phyloP scores from a whole-genome alignment of 2,797 vertebrate species.

The Dermochelys coriacea region DNA sequence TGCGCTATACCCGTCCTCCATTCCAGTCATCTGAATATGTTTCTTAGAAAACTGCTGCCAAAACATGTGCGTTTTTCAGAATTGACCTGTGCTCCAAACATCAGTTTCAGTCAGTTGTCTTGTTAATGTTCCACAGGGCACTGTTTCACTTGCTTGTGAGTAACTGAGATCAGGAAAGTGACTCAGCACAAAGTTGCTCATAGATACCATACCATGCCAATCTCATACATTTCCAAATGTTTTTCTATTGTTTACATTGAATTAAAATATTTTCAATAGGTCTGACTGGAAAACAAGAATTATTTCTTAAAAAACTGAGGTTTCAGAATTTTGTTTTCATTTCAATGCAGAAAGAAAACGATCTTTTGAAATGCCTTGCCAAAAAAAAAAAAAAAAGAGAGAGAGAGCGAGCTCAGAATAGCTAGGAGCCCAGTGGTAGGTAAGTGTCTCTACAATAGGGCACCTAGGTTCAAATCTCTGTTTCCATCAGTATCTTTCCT shows the following conservation, averaged over 20 bases:
- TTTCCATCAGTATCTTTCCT: neutral
- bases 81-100: conserved; percentile 35
- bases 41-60: neutral
- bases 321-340: neutral
- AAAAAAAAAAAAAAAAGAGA: neutral
- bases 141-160: fast-evolving
- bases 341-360: neutral
- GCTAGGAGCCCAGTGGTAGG: neutral
- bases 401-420: neutral
- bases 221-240: neutral
- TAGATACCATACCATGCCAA: fast-evolving
- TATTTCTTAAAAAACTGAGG: neutral
- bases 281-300: neutral
- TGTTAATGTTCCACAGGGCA: conserved; percentile 57
- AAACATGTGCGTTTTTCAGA: neutral
- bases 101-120: neutral
- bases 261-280: neutral
- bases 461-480: neutral
- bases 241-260: neutral
- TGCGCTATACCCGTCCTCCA: neutral
- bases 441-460: neutral
- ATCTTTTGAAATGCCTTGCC: neutral
- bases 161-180: conserved; percentile 42
- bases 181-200: neutral
- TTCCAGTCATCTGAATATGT: conserved; percentile 7